phyloP scores from a whole-genome alignment of 1,140 invertebrate genomes.

The Drosophila grimshawi region DNA sequence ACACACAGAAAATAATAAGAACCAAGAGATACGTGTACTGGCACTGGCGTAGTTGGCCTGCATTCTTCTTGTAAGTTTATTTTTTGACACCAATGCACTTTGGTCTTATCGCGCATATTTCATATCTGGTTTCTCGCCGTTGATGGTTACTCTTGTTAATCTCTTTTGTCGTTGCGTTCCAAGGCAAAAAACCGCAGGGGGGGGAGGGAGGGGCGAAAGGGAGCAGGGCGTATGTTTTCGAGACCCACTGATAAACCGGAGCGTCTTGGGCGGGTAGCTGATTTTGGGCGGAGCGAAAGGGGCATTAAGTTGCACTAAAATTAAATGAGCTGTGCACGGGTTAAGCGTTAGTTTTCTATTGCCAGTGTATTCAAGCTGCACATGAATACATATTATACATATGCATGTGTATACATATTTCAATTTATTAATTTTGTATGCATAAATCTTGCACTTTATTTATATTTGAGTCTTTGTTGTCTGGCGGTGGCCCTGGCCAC shows the following conservation, averaged over 20 bases:
- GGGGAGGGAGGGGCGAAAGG: conserved; percentile 6
- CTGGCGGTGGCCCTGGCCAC: conserved; percentile 66
- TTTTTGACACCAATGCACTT: conserved; percentile 80
- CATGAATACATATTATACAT: not conserved
- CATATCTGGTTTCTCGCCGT: conserved; percentile 77
- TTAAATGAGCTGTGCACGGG: conserved; percentile 71
- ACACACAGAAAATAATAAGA: not conserved
- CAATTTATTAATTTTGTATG: conserved; percentile 81
- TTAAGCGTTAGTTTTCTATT: conserved; percentile 62
- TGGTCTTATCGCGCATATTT: conserved; percentile 78
- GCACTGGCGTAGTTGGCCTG: conserved; percentile 33
- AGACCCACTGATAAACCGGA: conserved; percentile 57
- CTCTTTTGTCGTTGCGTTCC: conserved; percentile 42
- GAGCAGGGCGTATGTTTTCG: not conserved
- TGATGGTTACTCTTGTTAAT: conserved; percentile 62
- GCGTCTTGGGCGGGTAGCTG: not conserved
- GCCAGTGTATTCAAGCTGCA: conserved; percentile 62
- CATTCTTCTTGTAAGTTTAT: conserved; percentile 44
- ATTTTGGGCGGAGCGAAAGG: not conserved
- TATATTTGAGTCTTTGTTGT: conserved; percentile 83
- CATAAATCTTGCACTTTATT: conserved; percentile 76
- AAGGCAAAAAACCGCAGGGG: not conserved
- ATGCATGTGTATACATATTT: conserved; percentile 61
- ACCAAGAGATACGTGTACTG: conserved; percentile 17
- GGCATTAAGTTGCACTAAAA: conserved; percentile 49